Conservation (phyloP, 1,140 invertebrate genomes). For the Adelges cooleyi region DNA sequence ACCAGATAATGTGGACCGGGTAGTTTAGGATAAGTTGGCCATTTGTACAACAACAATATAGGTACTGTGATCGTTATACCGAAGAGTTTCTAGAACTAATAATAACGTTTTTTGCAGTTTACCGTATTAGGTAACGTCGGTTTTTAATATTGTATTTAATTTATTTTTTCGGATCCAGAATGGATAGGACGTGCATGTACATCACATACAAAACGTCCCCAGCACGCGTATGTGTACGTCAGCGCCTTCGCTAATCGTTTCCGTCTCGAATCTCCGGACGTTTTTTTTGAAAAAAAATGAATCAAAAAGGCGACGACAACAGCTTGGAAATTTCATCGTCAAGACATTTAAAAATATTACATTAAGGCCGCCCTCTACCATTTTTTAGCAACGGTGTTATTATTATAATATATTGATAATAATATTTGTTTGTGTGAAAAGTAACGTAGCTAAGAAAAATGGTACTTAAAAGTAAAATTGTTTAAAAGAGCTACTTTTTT, state of each 20-base stretch:
- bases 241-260: slow-evolving; percentile 22
- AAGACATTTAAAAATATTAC: neutral
- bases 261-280: slow-evolving; percentile 2
- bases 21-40: no score
- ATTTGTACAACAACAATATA: no score
- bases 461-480: no score
- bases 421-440: no score
- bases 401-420: no score
- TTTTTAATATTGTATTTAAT: neutral
- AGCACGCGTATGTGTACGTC: neutral
- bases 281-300: neutral
- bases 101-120: neutral
- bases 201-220: neutral
- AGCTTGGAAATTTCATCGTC: slow-evolving; percentile 3
- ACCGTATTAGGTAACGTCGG: neutral
- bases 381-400: no score
- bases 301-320: slow-evolving; percentile 4
- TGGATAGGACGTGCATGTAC: neutral
- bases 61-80: no score
- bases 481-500: no score
- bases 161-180: slow-evolving; percentile 1
- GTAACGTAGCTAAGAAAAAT: no score
- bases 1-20: no score
- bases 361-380: no score
- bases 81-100: neutral